A percentile compares a stretch with the other conserved stretches of the same genome.
These are phyloP conservation scores for Scolanthus callimorphus DNA, from an alignment of 92 coral and sea anemone genomes.

Conservation along the genomic window DNA sequence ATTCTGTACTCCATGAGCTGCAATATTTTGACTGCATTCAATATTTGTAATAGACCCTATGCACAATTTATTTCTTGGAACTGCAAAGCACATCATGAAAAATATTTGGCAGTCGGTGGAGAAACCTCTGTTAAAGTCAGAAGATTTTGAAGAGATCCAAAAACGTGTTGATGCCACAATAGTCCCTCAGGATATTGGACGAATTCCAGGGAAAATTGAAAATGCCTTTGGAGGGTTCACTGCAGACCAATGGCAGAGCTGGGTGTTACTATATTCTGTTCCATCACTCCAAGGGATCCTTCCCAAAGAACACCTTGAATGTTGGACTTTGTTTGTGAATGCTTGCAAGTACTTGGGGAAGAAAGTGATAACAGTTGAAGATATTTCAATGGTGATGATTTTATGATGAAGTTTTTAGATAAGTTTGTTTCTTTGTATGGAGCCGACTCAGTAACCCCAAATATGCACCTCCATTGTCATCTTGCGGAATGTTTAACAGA, in stretches of 20 bases:
- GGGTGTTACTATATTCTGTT: slow-evolving; percentile 46
- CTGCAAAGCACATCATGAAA: slow-evolving; percentile 52
- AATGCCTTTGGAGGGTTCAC: slow-evolving; percentile 47
- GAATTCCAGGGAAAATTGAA: slow-evolving; percentile 54
- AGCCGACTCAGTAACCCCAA: not conserved
- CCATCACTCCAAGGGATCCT: slow-evolving; percentile 47
- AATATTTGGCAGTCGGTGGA: slow-evolving; percentile 44
- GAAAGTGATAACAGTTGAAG: slow-evolving; percentile 23
- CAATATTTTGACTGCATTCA: slow-evolving; percentile 65
- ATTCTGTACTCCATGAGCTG: too few relatives aligned
- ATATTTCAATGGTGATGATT: slow-evolving; percentile 13
- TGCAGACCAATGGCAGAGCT: too few relatives aligned
- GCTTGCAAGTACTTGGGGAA: slow-evolving; percentile 51
- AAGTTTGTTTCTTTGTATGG: not conserved
- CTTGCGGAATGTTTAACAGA: too few relatives aligned
- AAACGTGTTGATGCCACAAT: slow-evolving; percentile 27
- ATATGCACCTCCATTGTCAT: not conserved
- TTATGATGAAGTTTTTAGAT: not conserved
- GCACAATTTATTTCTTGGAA: too few relatives aligned
- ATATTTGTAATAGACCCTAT: too few relatives aligned
- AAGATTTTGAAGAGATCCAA: slow-evolving; percentile 38
- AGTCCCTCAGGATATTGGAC: slow-evolving; percentile 50
- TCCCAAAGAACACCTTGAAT: slow-evolving; percentile 38
- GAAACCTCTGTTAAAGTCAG: slow-evolving; percentile 22
- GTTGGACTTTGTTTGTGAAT: slow-evolving; percentile 45